Evolutionary conservation across 2,888 invertebrate genomes (phyloP), one percentile per base, ranked within the genome.

Genomic region (Corbicula japonica): DNA sequence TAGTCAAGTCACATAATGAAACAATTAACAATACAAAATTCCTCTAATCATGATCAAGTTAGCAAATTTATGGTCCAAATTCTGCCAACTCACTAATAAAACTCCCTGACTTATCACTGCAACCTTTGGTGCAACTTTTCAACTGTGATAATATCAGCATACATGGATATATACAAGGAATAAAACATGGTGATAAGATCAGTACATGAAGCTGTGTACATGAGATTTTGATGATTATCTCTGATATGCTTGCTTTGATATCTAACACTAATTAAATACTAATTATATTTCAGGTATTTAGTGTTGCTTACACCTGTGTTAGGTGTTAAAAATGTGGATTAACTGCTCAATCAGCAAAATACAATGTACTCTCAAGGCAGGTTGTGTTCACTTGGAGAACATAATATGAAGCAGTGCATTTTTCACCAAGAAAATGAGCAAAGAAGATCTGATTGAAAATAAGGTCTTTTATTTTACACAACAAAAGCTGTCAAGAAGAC

Each of bases 241-340:
- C 2, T 61, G 70, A 70, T 60, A 70, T 44, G n/a, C 23, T n/a
- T 10, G 56, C 35, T 28, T 1, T 30, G 15, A 41, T 70, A 70
- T 70, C 70, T 60, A 26, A 28, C 50, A 44, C 48, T 48, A 70
- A 70, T 60, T 70, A 66, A 66, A 66, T 66, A 66, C 41, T 54
- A 66, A 66, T 66, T 66, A 66, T 28, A 52, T 23, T 54, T 52
- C 41, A 28, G 35, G 35, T 38, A 52, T 66, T 66, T 52, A 38
- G 28, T 28, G 54, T 66, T n/a, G 28, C 52, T 28, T 23, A 28
- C 66, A 66, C 66, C 66, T 66, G 66, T 34, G 21, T 56, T n/a
- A 8, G 34, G 56, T n/a, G n/a, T n/a, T n/a, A n/a, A n/a, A n/a
- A n/a, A n/a, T n/a, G n/a, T n/a, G n/a, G n/a, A n/a, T n/a, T n/a